phyloP scores from a whole-genome alignment of 2,888 invertebrate genomes.

The Crepidodera aurea region DNA sequence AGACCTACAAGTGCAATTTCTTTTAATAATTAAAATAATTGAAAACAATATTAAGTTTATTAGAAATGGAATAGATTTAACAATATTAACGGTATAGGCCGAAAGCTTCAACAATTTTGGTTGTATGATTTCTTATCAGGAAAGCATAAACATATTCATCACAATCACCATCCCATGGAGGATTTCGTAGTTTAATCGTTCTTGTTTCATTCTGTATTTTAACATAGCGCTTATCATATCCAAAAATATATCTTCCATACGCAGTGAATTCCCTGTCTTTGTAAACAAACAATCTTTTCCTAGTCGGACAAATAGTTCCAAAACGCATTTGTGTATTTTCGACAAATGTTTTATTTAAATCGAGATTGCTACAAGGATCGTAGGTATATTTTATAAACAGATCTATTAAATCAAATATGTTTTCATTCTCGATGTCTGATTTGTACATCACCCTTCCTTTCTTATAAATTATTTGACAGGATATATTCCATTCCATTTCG shows the following conservation, averaged over 20 bases:
- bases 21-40: too few relatives aligned
- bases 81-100: slow-evolving; percentile 2
- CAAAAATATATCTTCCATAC: slow-evolving; percentile 4
- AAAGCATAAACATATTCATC: slow-evolving; percentile 7
- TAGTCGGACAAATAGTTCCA: background rate
- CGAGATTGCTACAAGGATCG: background rate
- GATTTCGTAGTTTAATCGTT: slow-evolving; percentile 1
- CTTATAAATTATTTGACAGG: background rate
- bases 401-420: background rate
- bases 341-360: background rate
- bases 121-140: background rate
- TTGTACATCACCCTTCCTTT: background rate
- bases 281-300: background rate
- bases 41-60: too few relatives aligned
- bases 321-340: background rate
- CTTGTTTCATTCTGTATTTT: background rate
- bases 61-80: too few relatives aligned
- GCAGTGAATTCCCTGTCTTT: background rate
- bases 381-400: background rate
- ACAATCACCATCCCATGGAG: background rate
- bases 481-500: background rate
- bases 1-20: too few relatives aligned
- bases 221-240: background rate
- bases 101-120: background rate
- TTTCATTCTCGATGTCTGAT: background rate